A percentile compares a stretch with the other conserved stretches of the same genome.
Evolutionary conservation across 2,888 invertebrate genomes (phyloP).

Genomic region (Parnassius glacialis): DNA sequence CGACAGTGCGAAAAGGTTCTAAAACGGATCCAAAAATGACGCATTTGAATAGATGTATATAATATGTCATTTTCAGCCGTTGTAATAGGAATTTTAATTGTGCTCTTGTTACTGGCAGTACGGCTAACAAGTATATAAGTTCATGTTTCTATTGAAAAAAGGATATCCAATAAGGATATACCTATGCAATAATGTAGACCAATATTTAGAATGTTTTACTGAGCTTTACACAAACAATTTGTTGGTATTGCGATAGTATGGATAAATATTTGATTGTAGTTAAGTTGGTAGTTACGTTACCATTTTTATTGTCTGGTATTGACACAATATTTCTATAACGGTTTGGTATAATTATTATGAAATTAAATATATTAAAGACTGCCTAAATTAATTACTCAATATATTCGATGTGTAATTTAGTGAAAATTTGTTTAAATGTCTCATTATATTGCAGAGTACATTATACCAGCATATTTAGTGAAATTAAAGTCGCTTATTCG

Average conservation of each 20-base stretch:
- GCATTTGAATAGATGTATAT: slow-evolving; percentile 33
- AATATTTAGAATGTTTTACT: slow-evolving; percentile 78
- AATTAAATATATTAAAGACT: slow-evolving; percentile 76
- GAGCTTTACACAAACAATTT: slow-evolving; percentile 70
- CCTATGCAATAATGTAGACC: slow-evolving; percentile 77
- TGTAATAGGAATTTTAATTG: slow-evolving; percentile 28
- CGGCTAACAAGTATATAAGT: slow-evolving; percentile 58
- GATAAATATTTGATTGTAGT: slow-evolving; percentile 58
- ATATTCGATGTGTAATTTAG: slow-evolving; percentile 66
- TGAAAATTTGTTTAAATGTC: slow-evolving; percentile 54
- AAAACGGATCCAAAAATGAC: slow-evolving; percentile 6
- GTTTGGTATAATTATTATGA: slow-evolving; percentile 65
- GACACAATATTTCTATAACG: slow-evolving; percentile 62
- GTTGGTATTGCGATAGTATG: slow-evolving; percentile 69
- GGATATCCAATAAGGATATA: slow-evolving; percentile 38
- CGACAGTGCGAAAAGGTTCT: slow-evolving; percentile 9
- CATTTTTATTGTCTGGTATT: slow-evolving; percentile 69
- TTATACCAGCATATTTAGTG: slow-evolving; percentile 30
- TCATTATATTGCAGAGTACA: slow-evolving; percentile 39
- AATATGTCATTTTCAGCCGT: slow-evolving; percentile 39
- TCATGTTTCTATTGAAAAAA: slow-evolving; percentile 45
- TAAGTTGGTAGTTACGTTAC: slow-evolving; percentile 71
- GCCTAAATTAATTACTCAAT: slow-evolving; percentile 77
- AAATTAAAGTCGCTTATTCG: slow-evolving; percentile 21
- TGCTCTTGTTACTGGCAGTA: slow-evolving; percentile 25